Base-by-base conservation (phyloP, 2,888 invertebrate species). In the Molorchus minor region DNA sequence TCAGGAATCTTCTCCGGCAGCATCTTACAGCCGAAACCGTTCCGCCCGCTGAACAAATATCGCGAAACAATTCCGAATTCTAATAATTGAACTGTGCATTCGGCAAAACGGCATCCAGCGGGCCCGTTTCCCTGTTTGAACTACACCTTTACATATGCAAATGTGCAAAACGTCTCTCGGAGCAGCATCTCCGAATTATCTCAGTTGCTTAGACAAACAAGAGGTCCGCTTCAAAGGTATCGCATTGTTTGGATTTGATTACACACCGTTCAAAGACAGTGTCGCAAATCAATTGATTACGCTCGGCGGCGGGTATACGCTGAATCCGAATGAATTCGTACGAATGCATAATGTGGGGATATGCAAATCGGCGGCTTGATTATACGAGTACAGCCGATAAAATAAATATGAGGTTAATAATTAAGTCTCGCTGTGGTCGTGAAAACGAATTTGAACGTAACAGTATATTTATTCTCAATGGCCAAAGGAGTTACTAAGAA, bases 61-160 rank as follows among this genome's bases (percentile, higher is more conserved):
- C 68, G 62, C 66, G 61, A 62, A 58, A 68, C 58, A 62, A 61
- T 64, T 68, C 60, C 44, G 55, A 55, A 59, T 60, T 55, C 57
- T 59, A 47, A 62, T 65, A 68, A 69, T 68, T 69, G 65, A 69
- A 68, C 64, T 64, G 62, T 62, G 66, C 67, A 67, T 72, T 67
- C 52, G 62, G 65, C 61, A 67, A 69, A 69, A 69, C 65, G 66
- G 62, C 64, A 63, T 61, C 41, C 54, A 36, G 57, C 53, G 25
- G 52, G 44, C 49, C 44, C 44, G 45, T 47, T 40, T 47, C 38
- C 35, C 62, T 65, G 68, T 69, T 69, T 67, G 67, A 54, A 56
- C 61, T 61, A 54, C 62, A 68, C 70, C 69, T 71, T 66, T 70
- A 71, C 67, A 61, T 71, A 72, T 72, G 72, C 72, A 70, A 72